Evolutionary conservation across 2,113 vertebrate species (phyloP).

Genomic region (Sturnus vulgaris): DNA sequence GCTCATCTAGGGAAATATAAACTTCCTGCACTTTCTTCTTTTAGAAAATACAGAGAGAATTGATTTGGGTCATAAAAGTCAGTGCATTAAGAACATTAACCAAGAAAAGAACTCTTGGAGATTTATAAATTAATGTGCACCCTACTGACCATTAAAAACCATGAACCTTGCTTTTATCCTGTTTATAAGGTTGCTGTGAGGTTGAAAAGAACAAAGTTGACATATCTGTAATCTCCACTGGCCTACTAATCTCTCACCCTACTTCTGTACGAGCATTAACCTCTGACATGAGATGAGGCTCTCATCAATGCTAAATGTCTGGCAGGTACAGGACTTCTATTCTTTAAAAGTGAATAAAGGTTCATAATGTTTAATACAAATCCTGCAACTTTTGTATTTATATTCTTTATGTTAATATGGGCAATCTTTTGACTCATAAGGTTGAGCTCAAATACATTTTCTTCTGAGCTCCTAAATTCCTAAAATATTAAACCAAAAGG

Average conservation of each 20-base stretch:
- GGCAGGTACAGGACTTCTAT: background rate
- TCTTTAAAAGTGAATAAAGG: conserved; percentile 21
- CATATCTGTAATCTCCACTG: conserved; percentile 12
- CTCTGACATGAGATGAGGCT: background rate
- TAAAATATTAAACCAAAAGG: conserved; percentile 40
- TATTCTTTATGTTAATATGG: conserved; percentile 41
- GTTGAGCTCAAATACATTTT: conserved; percentile 34
- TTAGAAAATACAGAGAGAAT: background rate
- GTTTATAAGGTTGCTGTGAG: background rate
- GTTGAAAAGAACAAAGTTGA: conserved; percentile 1
- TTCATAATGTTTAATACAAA: conserved; percentile 27
- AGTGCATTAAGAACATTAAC: background rate
- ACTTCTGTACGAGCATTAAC: background rate
- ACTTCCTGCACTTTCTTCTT: background rate
- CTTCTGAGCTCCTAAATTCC: conserved; percentile 28
- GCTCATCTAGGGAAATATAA: background rate
- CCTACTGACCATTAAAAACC: conserved; percentile 5
- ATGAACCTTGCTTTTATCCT: conserved; percentile 12
- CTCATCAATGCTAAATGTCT: background rate
- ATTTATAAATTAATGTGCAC: background rate
- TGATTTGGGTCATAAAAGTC: background rate
- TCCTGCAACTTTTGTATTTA: conserved; percentile 33
- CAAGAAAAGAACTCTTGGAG: background rate
- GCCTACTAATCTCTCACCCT: background rate
- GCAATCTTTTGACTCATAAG: conserved; percentile 29